phyloP scores from a whole-genome alignment of 1,140 invertebrate species.

The Leucophenga varia region DNA sequence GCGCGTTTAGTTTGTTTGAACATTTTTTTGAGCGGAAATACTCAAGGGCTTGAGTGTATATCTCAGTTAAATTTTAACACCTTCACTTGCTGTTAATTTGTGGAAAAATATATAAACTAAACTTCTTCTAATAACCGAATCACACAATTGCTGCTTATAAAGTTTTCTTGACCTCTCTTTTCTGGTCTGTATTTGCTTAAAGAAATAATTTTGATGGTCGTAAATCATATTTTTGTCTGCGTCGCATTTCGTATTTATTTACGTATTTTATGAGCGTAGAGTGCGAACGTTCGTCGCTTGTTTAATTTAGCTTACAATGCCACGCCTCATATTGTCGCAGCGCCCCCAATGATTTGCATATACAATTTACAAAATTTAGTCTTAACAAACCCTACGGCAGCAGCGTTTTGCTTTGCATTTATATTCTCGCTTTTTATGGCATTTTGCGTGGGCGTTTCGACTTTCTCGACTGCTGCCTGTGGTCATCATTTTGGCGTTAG shows the following conservation, averaged over 20 bases:
- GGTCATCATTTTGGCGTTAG: slow-evolving; percentile 10
- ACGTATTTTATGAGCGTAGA: slow-evolving; percentile 39
- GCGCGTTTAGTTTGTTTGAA: too few relatives aligned
- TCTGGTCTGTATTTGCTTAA: slow-evolving; percentile 3
- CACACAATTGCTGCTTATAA: slow-evolving; percentile 3
- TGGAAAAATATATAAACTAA: neutral
- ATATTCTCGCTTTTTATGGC: too few relatives aligned
- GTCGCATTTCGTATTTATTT: too few relatives aligned
- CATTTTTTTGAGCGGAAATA: too few relatives aligned
- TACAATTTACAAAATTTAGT: too few relatives aligned
- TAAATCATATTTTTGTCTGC: slow-evolving; percentile 49
- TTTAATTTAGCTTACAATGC: too few relatives aligned
- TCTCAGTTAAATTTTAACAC: too few relatives aligned
- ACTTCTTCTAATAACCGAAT: neutral
- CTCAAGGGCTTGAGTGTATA: too few relatives aligned
- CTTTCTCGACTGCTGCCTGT: slow-evolving; percentile 1
- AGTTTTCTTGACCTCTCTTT: slow-evolving; percentile 1
- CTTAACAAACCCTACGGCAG: slow-evolving; percentile 4
- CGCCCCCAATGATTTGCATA: too few relatives aligned
- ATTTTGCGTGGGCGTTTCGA: slow-evolving; percentile 6
- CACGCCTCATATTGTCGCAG: neutral
- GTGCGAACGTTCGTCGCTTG: too few relatives aligned
- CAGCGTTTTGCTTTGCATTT: too few relatives aligned
- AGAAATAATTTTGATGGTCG: slow-evolving; percentile 47
- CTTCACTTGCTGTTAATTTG: neutral